These are phyloP conservation scores for Reticulitermes speratus DNA, from an alignment of 1,140 invertebrate species.

Conservation along the genomic window DNA sequence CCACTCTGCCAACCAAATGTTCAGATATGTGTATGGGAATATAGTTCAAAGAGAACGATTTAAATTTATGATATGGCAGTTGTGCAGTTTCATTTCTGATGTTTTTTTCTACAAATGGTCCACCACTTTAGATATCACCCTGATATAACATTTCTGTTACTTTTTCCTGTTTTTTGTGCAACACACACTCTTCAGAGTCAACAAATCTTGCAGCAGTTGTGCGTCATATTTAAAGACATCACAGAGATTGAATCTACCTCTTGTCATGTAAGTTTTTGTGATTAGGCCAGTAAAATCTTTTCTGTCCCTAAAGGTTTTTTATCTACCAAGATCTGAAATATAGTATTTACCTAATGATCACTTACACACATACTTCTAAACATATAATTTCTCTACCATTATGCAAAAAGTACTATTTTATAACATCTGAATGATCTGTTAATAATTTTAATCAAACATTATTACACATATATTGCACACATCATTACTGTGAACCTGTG, in stretches of 20 bases:
- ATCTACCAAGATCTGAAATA: background rate
- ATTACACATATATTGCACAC: background rate
- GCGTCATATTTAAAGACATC: background rate
- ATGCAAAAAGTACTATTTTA: background rate
- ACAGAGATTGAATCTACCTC: background rate
- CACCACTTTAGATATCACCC: background rate
- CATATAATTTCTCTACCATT: background rate
- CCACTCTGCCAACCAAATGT: background rate
- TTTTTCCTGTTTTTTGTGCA: background rate
- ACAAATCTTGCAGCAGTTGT: background rate
- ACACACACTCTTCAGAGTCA: background rate
- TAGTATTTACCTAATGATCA: background rate
- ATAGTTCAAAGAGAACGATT: background rate
- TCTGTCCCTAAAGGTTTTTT: background rate
- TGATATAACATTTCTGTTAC: background rate
- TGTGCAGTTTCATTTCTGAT: background rate
- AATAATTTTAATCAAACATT: conserved; percentile 1
- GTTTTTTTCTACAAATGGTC: background rate
- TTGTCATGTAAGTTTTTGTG: background rate
- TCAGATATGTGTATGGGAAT: background rate
- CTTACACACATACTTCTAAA: background rate
- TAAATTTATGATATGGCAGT: conserved; percentile 12
- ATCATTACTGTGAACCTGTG: background rate
- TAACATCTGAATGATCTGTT: background rate
- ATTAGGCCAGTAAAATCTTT: background rate